Evolutionary conservation across 2,888 invertebrate species (phyloP), one percentile per base, ranked within the genome.

Genomic region (Ormyrus thymus): DNA sequence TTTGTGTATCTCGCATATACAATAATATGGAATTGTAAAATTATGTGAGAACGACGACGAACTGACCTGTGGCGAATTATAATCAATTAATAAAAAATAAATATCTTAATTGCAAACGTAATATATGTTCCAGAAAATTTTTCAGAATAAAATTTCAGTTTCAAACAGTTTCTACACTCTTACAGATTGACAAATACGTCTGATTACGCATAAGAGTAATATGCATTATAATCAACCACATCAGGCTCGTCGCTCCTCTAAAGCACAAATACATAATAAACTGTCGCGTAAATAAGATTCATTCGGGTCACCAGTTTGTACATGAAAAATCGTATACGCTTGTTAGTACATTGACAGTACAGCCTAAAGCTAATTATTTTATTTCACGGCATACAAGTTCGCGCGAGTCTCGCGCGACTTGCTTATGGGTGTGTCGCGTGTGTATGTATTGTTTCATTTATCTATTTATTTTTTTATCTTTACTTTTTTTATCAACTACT

Each of bases 311-410:
- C 70, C 66, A 65, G 55, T 89, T 90, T 90, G 90, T 90, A 90
- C 89, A 90, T 90, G 88, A 88, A 89, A 90, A 90, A 89, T 90
- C 90, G 90, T 90, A 89, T 90, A 90, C 90, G 84, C 88, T 89
- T 84, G 86, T 89, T 88, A 85, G 86, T 89, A 90, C 89, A 90
- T 86, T 85, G 87, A 89, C 85, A 87, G 78, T 81, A 88, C 86
- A 87, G 85, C 84, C 87, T 89, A 89, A 84, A 86, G 79, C 84
- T 84, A 84, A 83, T 84, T 83, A 81, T 82, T 84, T 83, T 83
- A 64, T 70, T 81, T 70, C 74, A 64, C 62, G 64, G 74, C 73
- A 68, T 69, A 66, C 51, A 62, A 56, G 48, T 73, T 59, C 46
- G 51, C 50, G 50, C 62, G 55, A 55, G 13, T 62, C 13, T 56